Conservation (phyloP, 1,140 invertebrate genomes). For the Idris sp. region DNA sequence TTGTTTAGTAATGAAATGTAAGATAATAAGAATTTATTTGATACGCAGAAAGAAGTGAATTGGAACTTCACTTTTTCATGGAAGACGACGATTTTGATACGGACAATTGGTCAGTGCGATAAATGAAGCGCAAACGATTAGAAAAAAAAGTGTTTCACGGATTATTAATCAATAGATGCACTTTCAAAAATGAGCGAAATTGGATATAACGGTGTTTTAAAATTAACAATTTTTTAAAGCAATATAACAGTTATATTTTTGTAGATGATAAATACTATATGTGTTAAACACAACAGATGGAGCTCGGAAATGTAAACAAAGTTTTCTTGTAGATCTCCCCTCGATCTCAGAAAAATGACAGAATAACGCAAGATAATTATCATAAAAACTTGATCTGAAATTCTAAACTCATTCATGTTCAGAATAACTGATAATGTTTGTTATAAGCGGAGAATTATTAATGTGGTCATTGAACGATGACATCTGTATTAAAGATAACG, state of each 20-base stretch:
- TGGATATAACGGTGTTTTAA: no score
- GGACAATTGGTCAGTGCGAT: slow-evolving; percentile 19
- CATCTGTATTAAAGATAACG: slow-evolving; percentile 81
- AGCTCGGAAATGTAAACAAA: slow-evolving; percentile 29
- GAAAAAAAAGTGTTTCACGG: slow-evolving; percentile 20
- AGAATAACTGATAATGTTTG: slow-evolving; percentile 36
- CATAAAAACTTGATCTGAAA: slow-evolving; percentile 1
- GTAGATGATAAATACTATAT: no score
- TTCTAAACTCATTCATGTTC: slow-evolving; percentile 8
- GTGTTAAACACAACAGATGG: no score
- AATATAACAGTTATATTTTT: no score
- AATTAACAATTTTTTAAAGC: no score
- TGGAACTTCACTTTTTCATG: not conserved
- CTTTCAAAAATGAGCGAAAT: no score
- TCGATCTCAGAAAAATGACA: slow-evolving; percentile 29
- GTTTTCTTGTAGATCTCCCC: slow-evolving; percentile 22
- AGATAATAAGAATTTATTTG: not conserved
- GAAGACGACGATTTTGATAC: slow-evolving; percentile 7
- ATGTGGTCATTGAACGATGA: slow-evolving; percentile 85
- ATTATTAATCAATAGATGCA: slow-evolving; percentile 36
- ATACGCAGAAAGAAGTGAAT: not conserved
- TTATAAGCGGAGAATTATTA: slow-evolving; percentile 79
- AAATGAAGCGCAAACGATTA: slow-evolving; percentile 25
- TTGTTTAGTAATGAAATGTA: no score
- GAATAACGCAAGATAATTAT: slow-evolving; percentile 8